phyloP scores from a whole-genome alignment of 2,797 vertebrate species.

The Macropus fuliginosus region DNA sequence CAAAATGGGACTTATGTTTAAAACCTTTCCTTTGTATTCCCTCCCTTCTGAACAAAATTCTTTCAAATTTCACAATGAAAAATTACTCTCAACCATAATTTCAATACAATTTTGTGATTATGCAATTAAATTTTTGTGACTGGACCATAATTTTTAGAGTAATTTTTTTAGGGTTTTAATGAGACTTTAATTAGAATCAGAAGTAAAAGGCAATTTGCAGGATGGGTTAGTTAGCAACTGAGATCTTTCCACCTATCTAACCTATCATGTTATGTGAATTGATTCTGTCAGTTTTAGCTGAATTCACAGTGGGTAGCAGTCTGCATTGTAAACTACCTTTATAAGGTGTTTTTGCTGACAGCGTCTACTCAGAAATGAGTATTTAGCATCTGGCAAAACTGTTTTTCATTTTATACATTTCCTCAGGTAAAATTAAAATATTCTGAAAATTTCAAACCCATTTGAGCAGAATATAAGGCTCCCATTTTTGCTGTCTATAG shows the following conservation, averaged over 20 bases:
- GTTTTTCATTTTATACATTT: slow-evolving; percentile 43
- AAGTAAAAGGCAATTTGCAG: background rate
- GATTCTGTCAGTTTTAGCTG: slow-evolving; percentile 36
- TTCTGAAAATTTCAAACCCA: slow-evolving; percentile 55
- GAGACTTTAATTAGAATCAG: background rate
- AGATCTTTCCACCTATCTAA: background rate
- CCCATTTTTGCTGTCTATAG: slow-evolving; percentile 31
- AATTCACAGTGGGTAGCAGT: background rate
- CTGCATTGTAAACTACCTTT: slow-evolving; percentile 39
- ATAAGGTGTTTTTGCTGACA: background rate
- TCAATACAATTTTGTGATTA: background rate
- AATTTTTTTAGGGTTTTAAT: background rate
- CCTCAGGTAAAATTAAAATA: slow-evolving; percentile 45
- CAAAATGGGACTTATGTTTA: background rate
- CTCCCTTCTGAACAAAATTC: background rate
- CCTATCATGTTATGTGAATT: background rate
- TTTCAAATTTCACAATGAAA: background rate
- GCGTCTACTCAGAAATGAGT: slow-evolving; percentile 37
- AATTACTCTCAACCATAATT: background rate
- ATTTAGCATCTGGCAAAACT: background rate
- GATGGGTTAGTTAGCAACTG: background rate
- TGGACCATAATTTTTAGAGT: background rate
- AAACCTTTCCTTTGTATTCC: background rate
- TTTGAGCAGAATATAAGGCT: slow-evolving; percentile 46
- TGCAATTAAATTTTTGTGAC: background rate